phyloP scores from a whole-genome alignment of 2,113 vertebrate genomes.

The Psittacula cyanocephala region DNA sequence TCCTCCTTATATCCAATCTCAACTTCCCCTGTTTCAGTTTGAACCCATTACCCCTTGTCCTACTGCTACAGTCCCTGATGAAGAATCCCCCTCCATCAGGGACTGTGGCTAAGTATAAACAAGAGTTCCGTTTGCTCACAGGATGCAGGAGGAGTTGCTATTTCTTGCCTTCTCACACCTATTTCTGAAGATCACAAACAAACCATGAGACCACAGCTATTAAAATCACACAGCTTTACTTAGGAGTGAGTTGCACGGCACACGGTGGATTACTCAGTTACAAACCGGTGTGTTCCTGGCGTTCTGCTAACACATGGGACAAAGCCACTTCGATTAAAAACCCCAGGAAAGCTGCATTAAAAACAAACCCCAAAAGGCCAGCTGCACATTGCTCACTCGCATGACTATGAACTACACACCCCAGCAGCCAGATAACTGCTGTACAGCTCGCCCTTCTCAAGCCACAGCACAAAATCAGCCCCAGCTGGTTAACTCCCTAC shows the following conservation, averaged over 20 bases:
- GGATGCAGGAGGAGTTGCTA: not conserved
- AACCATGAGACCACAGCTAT: not conserved
- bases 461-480: not conserved
- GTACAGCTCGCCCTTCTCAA: not conserved
- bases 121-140: not conserved
- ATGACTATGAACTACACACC: no score
- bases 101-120: not conserved
- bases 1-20: not conserved
- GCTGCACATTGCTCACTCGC: not conserved
- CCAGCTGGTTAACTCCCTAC: fast-evolving
- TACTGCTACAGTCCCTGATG: not conserved
- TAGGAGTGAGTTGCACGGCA: not conserved
- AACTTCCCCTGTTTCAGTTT: not conserved
- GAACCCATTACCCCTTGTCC: not conserved
- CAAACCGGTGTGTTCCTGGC: not conserved
- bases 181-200: not conserved
- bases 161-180: not conserved
- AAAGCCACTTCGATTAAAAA: not conserved
- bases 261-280: not conserved
- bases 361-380: not conserved
- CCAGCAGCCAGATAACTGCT: not conserved
- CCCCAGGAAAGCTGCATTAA: not conserved
- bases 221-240: conserved; percentile 40
- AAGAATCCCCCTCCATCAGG: not conserved
- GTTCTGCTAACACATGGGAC: not conserved